Base-by-base conservation (phyloP, 2,888 invertebrate species). In the Alloplasta piceator region DNA sequence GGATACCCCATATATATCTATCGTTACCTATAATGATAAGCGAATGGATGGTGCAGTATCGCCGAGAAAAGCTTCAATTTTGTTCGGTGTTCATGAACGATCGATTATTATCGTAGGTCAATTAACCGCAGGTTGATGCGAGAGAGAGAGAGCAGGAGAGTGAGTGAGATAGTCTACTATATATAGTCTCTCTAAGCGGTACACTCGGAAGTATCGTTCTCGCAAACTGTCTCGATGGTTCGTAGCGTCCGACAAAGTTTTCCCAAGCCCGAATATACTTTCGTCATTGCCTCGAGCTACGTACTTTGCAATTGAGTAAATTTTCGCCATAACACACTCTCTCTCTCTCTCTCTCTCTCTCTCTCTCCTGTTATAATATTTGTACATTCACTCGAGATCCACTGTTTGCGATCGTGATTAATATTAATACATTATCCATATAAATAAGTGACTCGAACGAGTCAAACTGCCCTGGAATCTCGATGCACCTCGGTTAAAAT, bases 251-350 rank as follows among this genome's bases (percentile, higher is more conserved):
- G 50, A 43, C 58, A 58, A 74, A 74, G 74, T 74, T 74, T 74
- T 66, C 74, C 58, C 58, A n/a, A 52, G 71, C 48, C 38, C 38
- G 72, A 66, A 74, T 74, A 66, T 66, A 48, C 56, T 74, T 46
- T 10, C 39, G 36, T 43, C 74, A 12, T 14, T 48, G 74, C 66
- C 74, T 58, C 58, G 66, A 39, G 74, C 66, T 74, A 66, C 66
- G 66, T 66, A 48, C 74, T 56, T 39, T 26, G 4, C 58, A 74
- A 66, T 66, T 74, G 58, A 74, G 74, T 74, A 58, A 66, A 66
- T 74, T 66, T 74, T 66, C 74, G 58, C 50, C 66, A 48, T 64
- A 9, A 38, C 50, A 56, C 46, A 66, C 74, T 43, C 48, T 5
- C 12, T 6, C 5, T 14, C 12, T 12, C 52, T 14, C n/a, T 12